Evolutionary conservation across 1,140 invertebrate species (phyloP), one percentile per base, ranked within the genome.

Genomic region (Drosophila busckii): DNA sequence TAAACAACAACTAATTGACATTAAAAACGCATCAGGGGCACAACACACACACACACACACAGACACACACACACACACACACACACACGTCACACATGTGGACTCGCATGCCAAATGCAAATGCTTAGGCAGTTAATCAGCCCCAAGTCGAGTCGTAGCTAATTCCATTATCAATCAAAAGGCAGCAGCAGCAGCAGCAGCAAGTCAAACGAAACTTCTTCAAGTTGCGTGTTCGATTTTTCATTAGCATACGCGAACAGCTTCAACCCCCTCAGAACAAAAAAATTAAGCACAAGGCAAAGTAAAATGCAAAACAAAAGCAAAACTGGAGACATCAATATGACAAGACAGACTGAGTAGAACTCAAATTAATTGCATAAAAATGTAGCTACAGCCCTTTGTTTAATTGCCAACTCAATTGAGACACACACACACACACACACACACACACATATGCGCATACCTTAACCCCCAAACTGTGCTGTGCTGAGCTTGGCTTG

Each of bases 361-460:
- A 62, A 80, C 75, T 80, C 73, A 80, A 82, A 80, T 80, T 80
- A 80, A 80, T 80, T 80, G 73, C 73, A 80, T 80, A 80, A 82
- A 80, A 80, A 80, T 80, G 42, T 49, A 49, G 44, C n/a, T 42
- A 40, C 37, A 37, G 41, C 16, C 35, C 20, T 20, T 7, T 20
- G 42, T 70, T 70, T 75, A 75, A 75, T 73, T 73, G 70, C 70
- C 70, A 70, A 70, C 66, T 68, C 64, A 66, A 63, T 63, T 56
- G 65, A 69, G 70, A 65, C 59, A 68, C 44, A 4, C 10, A 15
- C 7, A 16, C 4, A 8, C 28, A 9, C 7, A 4, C 17, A 8
- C 19, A 16, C n/a, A 29, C 15, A 9, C 10, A 0, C 29, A 19
- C 37, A 38, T 13, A 7, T 17, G 2, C 20, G 12, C 37, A 25